Evolutionary conservation across 2,113 vertebrate genomes (phyloP), one percentile per base, ranked within the genome.

Genomic region (Varanus komodoensis): DNA sequence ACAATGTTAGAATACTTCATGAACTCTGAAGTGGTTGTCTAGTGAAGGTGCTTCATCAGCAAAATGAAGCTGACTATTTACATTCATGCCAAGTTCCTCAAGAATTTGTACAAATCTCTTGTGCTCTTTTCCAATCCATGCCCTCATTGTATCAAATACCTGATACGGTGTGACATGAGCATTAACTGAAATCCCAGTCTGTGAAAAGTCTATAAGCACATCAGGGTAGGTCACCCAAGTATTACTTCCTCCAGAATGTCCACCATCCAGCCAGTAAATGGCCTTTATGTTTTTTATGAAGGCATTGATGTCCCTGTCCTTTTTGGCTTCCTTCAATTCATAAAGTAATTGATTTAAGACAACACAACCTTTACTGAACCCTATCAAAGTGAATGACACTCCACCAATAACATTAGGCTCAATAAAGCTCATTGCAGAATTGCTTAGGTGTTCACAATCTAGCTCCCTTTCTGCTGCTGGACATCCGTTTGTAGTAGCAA

Each of bases 361-460:
- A 94, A 99, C 99, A 81, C 99, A 99, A 57, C 99, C 99, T 98
- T 99, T 99, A 94, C 99, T 99, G 97, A 99, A 99, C 92, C 98
- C 99, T 94, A 99, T 98, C 96, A 99, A 94, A 52, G 97, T 97
- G 91, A 99, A 97, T 0, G 98, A 98, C 1, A 95, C 88, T 44
- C 97, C 95, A 88, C 85, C 95, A 82, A 95, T 93, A 90, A 97
- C 88, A 91, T 97, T 96, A 0, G 97, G 97, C 8, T 95, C 87
- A 92, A 92, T 23, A 88, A 97, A 95, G 87, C 89, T 91, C 90
- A 88, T 0, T 78, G 94, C 50, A 81, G 94, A 94, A 87, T 95
- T 95, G 83, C 91, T 93, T 69, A 44, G 92, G 34, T 92, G 89
- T 90, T 94, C 97, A 96, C 25, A 96, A 92, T 91, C 97, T 95